Evolutionary conservation across 1,140 invertebrate genomes (phyloP).

Genomic region (Latrodectus geometricus): DNA sequence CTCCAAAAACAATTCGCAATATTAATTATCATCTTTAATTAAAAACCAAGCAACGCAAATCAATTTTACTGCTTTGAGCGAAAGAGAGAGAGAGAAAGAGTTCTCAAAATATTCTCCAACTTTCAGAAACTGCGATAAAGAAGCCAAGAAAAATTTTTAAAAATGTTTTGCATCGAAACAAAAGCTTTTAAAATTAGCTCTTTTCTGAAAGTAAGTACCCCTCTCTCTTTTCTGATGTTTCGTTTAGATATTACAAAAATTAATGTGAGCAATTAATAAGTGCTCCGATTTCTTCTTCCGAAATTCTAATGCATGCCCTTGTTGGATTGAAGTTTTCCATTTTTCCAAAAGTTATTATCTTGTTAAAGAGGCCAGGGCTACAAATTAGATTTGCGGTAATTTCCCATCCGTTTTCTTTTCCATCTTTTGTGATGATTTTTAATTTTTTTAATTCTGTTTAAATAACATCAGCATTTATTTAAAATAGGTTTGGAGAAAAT

Average conservation of each 20-base stretch:
- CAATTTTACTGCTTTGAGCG: background rate
- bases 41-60: background rate
- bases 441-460: conserved; percentile 4
- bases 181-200: conserved; percentile 40
- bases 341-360: conserved; percentile 13
- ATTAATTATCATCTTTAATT: background rate
- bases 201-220: background rate
- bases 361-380: background rate
- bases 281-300: conserved; percentile 41
- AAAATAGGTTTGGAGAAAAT: conserved; percentile 2
- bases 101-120: background rate
- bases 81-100: background rate
- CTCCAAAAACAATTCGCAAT: background rate
- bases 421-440: conserved; percentile 6
- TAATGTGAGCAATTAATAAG: conserved; percentile 52
- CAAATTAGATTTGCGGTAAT: conserved; percentile 18
- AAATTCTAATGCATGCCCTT: conserved; percentile 2
- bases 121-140: background rate
- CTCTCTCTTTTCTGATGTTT: background rate
- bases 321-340: conserved; percentile 56
- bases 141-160: background rate
- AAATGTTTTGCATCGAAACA: conserved; percentile 9
- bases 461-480: background rate
- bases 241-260: conserved; percentile 26
- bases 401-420: background rate